Base-by-base conservation (phyloP, 2,113 vertebrate species). In the Peromyscus leucopus region DNA sequence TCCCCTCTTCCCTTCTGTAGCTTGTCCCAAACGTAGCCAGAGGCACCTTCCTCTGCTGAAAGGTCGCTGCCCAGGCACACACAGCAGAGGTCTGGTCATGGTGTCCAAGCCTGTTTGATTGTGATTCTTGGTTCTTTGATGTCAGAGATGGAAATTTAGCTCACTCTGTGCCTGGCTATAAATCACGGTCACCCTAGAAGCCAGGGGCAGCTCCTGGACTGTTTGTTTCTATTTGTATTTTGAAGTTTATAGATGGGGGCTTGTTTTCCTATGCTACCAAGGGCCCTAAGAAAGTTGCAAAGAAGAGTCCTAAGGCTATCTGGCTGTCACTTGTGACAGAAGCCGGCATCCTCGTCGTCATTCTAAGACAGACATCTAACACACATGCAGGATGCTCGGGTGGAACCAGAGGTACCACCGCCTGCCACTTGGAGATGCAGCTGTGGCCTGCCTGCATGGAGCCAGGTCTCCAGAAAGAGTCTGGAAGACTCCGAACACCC, bases 311-410 rank as follows among this genome's bases (percentile, higher is more conserved):
- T 1, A 36, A 72, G 79, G 21, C n/a, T 46, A 12, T 1, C 5
- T 12, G 17, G 0, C 24, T 3, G 5, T n/a, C 48, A 8, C n/a
- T 85, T 31, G 12, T 13, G 71, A 39, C 16, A 2, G 19, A 51
- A 84, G 57, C 42, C 10, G 46, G 2, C 22, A 10, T 26, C 2
- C 0, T 63, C 48, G 1, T 8, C 2, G 15, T 74, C 55, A 12
- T 42, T n/a, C 17, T 65, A 51, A 16, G 15, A 6, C 2, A 3
- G 1, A 6, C 0, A 0, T 24, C 16, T 8, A 0, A 31, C 9
- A 19, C 0, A 1, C 22, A 0, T 2, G 7, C 48, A 57, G n/a
- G 31, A 9, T 16, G 71, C 61, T 4, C 7, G 0, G 2, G 13
- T 42, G 31, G 24, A 19, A 28, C 21, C 1, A 12, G 15, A 15